These are phyloP conservation scores for Bovichtus variegatus DNA, from an alignment of 2,797 vertebrate genomes.

Conservation along the genomic window DNA sequence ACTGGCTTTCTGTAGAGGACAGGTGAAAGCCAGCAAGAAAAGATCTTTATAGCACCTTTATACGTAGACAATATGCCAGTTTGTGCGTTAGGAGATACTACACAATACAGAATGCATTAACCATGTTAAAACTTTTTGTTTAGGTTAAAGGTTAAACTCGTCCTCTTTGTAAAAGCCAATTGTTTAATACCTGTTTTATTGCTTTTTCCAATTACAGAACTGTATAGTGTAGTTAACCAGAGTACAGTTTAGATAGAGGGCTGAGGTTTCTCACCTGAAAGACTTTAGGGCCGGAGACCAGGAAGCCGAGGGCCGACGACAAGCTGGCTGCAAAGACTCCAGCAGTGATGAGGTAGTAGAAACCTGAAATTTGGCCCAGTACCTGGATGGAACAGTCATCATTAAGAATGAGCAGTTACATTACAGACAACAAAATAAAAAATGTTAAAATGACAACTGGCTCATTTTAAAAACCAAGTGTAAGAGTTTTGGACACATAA, in stretches of 20 bases:
- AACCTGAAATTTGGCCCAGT: conserved; percentile 81
- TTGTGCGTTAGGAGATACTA: neutral
- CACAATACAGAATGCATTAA: neutral
- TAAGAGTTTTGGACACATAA: neutral
- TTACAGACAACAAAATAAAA: neutral
- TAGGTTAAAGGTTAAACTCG: too few relatives aligned
- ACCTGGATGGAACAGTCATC: conserved; percentile 63
- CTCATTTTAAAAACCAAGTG: neutral
- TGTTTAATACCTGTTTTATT: too few relatives aligned
- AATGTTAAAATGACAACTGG: neutral
- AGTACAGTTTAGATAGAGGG: neutral
- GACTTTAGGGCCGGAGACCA: conserved; percentile 86
- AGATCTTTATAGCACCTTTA: neutral
- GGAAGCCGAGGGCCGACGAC: conserved; percentile 86
- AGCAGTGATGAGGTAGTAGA: conserved; percentile 79
- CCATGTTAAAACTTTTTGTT: too few relatives aligned
- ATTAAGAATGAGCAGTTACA: neutral
- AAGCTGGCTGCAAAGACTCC: conserved; percentile 86
- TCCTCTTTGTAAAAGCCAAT: too few relatives aligned
- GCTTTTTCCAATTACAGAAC: too few relatives aligned
- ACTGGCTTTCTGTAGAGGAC: neutral
- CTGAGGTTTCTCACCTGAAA: conserved; percentile 80
- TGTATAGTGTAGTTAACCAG: too few relatives aligned
- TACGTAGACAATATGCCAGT: neutral
- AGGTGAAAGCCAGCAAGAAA: neutral